Base-by-base conservation (phyloP, 2,888 invertebrate species). In the Papilio protenor region DNA sequence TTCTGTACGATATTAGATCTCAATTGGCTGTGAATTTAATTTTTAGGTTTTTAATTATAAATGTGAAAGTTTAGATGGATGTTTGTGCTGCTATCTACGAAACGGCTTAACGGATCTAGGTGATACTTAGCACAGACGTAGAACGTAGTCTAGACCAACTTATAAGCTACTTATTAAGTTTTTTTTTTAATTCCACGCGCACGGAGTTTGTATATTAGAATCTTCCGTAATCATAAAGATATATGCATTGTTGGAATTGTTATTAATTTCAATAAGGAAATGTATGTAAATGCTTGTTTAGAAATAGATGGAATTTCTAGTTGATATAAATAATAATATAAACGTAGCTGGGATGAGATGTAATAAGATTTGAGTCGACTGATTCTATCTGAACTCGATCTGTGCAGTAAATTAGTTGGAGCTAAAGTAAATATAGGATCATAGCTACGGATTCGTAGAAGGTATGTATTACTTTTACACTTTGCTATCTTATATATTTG, bases 371-470 rank as follows among this genome's bases (percentile, higher is more conserved):
- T 77, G 40, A 40, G 40, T 40, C 40, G 40, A 59, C 77, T 74
- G 77, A 77, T 77, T 71, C n/a, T 21, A 49, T 77, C 74, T 77
- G 40, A 23, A 75, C 70, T 74, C 61, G 52, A 71, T 77, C 70
- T 59, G 61, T 40, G 70, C 61, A 75, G 77, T 70, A 77, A 77
- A 74, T 77, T 77, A 77, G 61, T 16, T 49, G 59, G 14, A 59
- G 77, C 61, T 75, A 47, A 59, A 77, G 52, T 71, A 27, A 61
- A 74, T 77, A 70, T 52, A 18, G 40, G 74, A 77, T 77, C 61
- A 49, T 40, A 52, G 61, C 52, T 18, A 23, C 59, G 77, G 69
- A 23, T 64, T 73, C 40, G n/a, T n/a, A 70, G 61, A 12, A 14
- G 49, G 45, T 27, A 59, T 23, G 52, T 52, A 18, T 59, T 27